Evolutionary conservation across 2,888 invertebrate species (phyloP), one percentile per base, ranked within the genome.

Genomic region (Lathronympha strigana): DNA sequence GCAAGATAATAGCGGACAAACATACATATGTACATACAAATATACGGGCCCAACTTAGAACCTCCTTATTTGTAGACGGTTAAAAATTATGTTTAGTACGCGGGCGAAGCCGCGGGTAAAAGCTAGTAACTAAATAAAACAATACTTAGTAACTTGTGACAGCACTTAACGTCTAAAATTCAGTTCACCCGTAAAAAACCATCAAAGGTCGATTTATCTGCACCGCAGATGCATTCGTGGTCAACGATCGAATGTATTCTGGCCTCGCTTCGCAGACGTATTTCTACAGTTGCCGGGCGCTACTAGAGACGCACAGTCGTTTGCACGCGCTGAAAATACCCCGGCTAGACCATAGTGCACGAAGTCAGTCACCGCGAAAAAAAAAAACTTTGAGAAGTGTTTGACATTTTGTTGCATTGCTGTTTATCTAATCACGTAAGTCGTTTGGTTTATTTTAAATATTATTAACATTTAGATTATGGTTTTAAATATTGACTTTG

Each of bases 341-440:
- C 17, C 40, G 19, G 21, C 25, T 33, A 23, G 11, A 53, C 38
- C 38, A 38, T 55, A 55, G 55, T 43, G 55, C 40, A 43, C 55
- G 8, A 31, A 15, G 19, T 61, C 38, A 38, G 28, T 2, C 21
- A 8, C 9, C 28, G 49, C n/a, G 23, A 47, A 23, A 45, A 53
- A 25, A 33, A 61, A 45, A 61, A 40, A 19, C 23, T 45, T 53
- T 21, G 45, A 17, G 15, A 9, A n/a, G 61, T 62, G 45, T n/a
- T 36, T 57, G 57, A 57, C 43, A 31, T 45, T 21, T 40, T 1
- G 17, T 43, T 33, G 23, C 19, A 11, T 21, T 13, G 1, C 21
- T 17, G 38, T 19, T 3, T 36, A 36, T 45, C 9, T 25, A 19
- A n/a, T 47, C 25, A 62, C 4, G 62, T 62, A 55, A 62, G 62